Base-by-base conservation (phyloP, 2,888 invertebrate genomes). In the Agrotis puta region DNA sequence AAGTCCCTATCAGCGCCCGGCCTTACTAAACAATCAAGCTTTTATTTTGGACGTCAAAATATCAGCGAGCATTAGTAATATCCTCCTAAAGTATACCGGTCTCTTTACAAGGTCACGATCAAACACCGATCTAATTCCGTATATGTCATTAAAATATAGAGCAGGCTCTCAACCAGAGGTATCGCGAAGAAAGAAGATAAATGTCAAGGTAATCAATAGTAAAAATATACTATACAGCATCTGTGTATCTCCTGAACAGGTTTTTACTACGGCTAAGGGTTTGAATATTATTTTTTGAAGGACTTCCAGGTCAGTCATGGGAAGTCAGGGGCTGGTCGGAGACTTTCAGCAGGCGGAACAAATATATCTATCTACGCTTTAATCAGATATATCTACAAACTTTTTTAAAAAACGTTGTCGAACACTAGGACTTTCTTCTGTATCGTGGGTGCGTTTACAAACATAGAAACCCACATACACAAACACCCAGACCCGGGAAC, bases 91-190 rank as follows among this genome's bases (percentile, higher is more conserved):
- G 67, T 73, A 43, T 53, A 69, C 74, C 85, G 69, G 83, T 82
- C 78, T 77, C 78, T 81, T 81, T 63, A 22, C 85, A 84, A 84
- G 84, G 84, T 53, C 84, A 45, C 20, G 68, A 57, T 67, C 77
- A 77, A 75, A 84, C 50, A 47, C 13, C 54, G 62, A 66, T 74
- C 73, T 70, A 80, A 74, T 80, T 68, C 73, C 54, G 71, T 50
- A 45, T 59, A 63, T 57, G 43, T 69, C 51, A 68, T 45, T 77
- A 51, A 54, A 50, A 75, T 69, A 48, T 79, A 66, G 70, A 73
- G 64, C 82, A 66, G 24, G 33, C 59, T 71, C 2, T 50, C 43
- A 73, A 27, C 61, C 27, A 64, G 45, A 77, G 45, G 6, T 61
- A 57, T 27, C 47, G 16, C 45, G 48, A 14, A 72, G 65, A 70